These are phyloP conservation scores for Cololabis saira DNA, from an alignment of 2,113 vertebrate genomes.

Conservation along the genomic window DNA sequence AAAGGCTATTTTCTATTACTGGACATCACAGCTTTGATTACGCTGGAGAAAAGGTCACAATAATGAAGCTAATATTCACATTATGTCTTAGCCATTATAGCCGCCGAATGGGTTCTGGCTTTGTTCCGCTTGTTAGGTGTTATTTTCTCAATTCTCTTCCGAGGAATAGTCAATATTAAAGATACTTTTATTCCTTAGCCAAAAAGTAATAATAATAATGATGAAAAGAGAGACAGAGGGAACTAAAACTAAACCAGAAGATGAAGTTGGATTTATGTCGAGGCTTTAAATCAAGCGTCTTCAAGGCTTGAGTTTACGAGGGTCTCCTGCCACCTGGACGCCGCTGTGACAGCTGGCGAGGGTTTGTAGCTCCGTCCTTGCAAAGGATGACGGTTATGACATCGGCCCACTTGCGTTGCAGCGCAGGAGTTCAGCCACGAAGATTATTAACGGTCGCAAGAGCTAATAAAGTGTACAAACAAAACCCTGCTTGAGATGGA, in stretches of 20 bases:
- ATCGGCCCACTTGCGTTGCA: conserved; percentile 23
- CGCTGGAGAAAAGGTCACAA: conserved; percentile 34
- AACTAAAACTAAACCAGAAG: neutral
- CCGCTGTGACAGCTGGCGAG: conserved; percentile 9
- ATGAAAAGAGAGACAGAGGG: neutral
- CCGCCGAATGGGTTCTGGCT: conserved; percentile 8
- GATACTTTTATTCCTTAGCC: conserved; percentile 1
- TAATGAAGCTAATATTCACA: conserved; percentile 53
- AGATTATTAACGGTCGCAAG: conserved; percentile 15
- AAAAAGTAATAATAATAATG: neutral
- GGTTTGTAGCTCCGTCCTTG: conserved; percentile 7
- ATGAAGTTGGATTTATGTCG: neutral
- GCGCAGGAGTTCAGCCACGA: conserved; percentile 29
- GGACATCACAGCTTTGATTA: conserved; percentile 24
- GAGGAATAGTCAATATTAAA: conserved; percentile 25
- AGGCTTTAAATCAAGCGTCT: neutral
- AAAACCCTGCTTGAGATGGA: conserved; percentile 26
- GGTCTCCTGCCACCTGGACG: conserved; percentile 29
- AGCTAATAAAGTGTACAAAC: conserved; percentile 30
- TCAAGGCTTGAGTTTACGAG: conserved; percentile 10
- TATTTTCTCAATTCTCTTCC: conserved; percentile 32
- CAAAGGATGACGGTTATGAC: conserved; percentile 46
- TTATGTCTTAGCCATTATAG: conserved; percentile 45
- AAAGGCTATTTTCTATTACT: conserved; percentile 34
- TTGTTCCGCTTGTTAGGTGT: conserved; percentile 24